phyloP scores from a whole-genome alignment of 2,113 vertebrate genomes.

The Rhizomys pruinosus region DNA sequence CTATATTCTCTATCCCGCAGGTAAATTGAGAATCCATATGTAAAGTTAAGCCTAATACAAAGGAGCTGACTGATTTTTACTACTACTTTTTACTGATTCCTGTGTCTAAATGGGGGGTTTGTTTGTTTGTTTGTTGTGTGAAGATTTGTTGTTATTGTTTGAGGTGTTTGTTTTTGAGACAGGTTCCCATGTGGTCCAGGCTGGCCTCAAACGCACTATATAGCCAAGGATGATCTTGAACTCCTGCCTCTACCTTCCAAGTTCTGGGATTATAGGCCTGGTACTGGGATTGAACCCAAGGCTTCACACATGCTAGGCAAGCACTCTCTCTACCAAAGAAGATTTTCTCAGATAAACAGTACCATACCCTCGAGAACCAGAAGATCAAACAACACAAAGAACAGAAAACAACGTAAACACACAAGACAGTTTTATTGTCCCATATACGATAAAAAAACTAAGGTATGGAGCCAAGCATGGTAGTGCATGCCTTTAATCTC shows the following conservation, averaged over 20 bases:
- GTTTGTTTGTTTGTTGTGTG: too few species aligned
- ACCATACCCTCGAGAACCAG: conserved; percentile 36
- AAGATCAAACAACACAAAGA: conserved; percentile 24
- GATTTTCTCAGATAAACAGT: conserved; percentile 33
- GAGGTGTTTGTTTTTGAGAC: background rate
- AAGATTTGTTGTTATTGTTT: too few species aligned
- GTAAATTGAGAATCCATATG: too few species aligned
- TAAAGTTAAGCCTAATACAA: too few species aligned
- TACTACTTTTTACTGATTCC: conserved; percentile 23
- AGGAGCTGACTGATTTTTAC: too few species aligned
- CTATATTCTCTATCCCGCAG: too few species aligned
- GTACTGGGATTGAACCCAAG: background rate
- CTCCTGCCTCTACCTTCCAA: background rate
- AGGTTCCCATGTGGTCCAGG: background rate
- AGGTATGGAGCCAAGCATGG: too few species aligned
- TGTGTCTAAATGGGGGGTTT: background rate
- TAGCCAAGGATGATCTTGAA: background rate
- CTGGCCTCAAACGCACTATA: background rate
- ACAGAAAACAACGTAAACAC: conserved; percentile 51
- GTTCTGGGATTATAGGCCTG: background rate
- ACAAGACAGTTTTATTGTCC: background rate
- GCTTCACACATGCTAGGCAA: background rate
- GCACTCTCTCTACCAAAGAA: background rate
- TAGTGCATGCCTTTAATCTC: too few species aligned
- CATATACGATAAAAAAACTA: conserved; percentile 29